phyloP scores from a whole-genome alignment of 2,797 vertebrate genomes.

The Enteromius afrohamiltoni region DNA sequence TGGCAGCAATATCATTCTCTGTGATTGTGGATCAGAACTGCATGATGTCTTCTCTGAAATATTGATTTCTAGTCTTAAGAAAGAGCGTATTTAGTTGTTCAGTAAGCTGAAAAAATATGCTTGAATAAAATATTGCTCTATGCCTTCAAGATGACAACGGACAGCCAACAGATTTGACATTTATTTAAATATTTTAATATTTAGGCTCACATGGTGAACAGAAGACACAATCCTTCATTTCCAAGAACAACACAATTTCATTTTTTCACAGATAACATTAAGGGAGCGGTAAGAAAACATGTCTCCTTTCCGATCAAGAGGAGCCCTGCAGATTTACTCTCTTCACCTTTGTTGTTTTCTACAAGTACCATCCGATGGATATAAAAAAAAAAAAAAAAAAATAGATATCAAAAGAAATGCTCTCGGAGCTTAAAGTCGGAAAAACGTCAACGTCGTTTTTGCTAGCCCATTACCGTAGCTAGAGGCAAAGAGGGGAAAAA shows the following conservation, averaged over 20 bases:
- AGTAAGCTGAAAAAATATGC: not conserved
- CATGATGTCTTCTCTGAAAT: not conserved
- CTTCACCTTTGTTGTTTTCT: constrained; percentile 61
- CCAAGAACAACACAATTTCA: constrained; percentile 7
- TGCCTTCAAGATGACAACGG: not conserved
- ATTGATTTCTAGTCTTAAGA: constrained; percentile 10
- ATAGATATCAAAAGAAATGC: constrained; percentile 18
- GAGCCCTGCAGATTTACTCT: constrained; percentile 42
- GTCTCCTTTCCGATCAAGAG: constrained; percentile 47
- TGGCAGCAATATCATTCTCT: not conserved
- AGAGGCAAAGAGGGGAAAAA: constrained; percentile 8
- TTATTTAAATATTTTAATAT: constrained; percentile 36
- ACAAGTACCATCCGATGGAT: constrained; percentile 48
- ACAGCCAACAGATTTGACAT: not conserved
- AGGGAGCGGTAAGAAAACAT: not conserved
- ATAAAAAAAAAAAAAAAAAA: constrained; percentile 32
- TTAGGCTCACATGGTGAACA: not conserved
- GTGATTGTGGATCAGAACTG: not conserved
- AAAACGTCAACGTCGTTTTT: constrained; percentile 53
- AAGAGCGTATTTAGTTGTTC: not conserved
- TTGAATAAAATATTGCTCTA: not conserved
- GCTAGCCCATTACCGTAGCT: constrained; percentile 61
- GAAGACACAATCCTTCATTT: constrained; percentile 7
- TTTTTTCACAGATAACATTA: constrained; percentile 12
- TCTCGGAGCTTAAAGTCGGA: constrained; percentile 41